Base-by-base conservation (phyloP, 2,113 vertebrate species). In the Salvelinus namaycush region DNA sequence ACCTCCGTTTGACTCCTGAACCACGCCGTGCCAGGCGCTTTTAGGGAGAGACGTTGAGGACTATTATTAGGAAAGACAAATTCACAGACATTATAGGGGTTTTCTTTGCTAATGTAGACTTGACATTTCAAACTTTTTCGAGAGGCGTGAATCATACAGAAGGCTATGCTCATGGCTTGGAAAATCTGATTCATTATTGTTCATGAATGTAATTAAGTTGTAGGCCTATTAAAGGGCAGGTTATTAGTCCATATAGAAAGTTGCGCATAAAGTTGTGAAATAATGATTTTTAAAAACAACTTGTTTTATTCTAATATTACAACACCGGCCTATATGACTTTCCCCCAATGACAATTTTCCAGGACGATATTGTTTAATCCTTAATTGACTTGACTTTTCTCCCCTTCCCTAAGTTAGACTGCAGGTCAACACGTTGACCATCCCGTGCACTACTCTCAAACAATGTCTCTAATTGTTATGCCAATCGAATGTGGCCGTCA, bases 1-100 rank as follows among this genome's bases (percentile, higher is more conserved):
- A 96, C 95, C 95, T 90, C 91, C 86, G 90, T 85, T 89, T 95
- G 94, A 93, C 93, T 95, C 89, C 87, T 88, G 81, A 78, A 90
- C 84, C 76, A 81, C 87, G 14, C 51, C 85, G 79, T 89, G 85
- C 76, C 87, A 74, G 88, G 85, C 87, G 77, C 77, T 87, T 83
- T 84, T 80, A 67, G 14, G 22, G 70, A 79, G n/a, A 62, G 59
- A 62, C 6, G 8, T 24, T 18, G 14, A 59, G 69, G 74, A 79
- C 44, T 60, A 60, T 76, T 48, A 60, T 48, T 44, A 24, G 7
- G 14, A 60, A 72, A 66, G 14, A 70, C 31, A 22, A 68, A 62
- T 69, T 66, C 76, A 70, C 22, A 66, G 26, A 68, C 44, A 16
- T 31, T 9, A 44, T 44, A 11, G 39, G 31, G 5, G 20, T 20